Base-by-base conservation (phyloP, 2,797 vertebrate genomes). In the Moxostoma hubbsi region DNA sequence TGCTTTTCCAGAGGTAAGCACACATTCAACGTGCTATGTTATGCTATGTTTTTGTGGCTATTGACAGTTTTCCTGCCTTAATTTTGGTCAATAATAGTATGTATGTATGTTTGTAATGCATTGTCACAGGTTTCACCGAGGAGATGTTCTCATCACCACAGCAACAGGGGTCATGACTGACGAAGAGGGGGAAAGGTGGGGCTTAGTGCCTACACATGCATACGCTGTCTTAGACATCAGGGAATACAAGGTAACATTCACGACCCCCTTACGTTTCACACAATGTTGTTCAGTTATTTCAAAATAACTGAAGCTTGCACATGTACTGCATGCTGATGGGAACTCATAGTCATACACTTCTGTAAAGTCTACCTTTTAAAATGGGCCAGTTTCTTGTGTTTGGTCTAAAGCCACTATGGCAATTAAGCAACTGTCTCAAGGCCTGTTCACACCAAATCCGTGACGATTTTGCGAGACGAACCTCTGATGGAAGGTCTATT, bases 91-190 rank as follows among this genome's bases (percentile, higher is more conserved):
- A 43, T 15, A 36, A 62, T 51, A 36, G 18, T 63, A 7, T 71
- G 8, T 51, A 6, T 15, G 53, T 47, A 3, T 46, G 6, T 59
- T 9, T 8, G 9, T 71, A 36, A 62, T 49, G 24, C 51, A 15
- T 16, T 67, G 51, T 66, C n/a, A 7, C 87, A 99, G 98, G 88
- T 99, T 98, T 92, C 97, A 98, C 90, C 95, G 97, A 84, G 98
- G 98, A 1, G 96, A 99, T 24, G 97, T 98, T 82, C 96, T 99
- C 68, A 92, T 99, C 87, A 99, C 98, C 61, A 96, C 97, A 2
- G 98, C 98, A 1, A 99, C 98, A 0, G 98, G 98, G 0, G 92
- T 97, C 86, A 99, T 99, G 98, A 95, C 96, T 0, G 98, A 99
- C 84, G 97, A 98, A 18, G 98, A 99, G 89, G 98, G 98, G 71